phyloP scores from a whole-genome alignment of 2,888 invertebrate genomes.

The Rugalucina vietnamica region DNA sequence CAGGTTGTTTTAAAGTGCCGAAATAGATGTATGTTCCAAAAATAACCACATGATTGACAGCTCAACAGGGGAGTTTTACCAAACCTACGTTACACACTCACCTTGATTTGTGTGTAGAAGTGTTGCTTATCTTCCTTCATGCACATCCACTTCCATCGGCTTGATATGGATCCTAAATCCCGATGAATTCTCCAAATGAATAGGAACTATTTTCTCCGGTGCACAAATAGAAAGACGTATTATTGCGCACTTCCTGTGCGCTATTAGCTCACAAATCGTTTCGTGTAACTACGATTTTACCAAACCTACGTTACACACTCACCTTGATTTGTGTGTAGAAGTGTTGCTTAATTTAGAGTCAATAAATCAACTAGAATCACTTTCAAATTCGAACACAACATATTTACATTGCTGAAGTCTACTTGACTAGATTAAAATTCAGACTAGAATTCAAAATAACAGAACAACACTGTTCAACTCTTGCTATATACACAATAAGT shows the following conservation, averaged over 20 bases:
- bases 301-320: too few species aligned
- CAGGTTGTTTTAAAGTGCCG: too few species aligned
- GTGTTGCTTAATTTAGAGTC: neutral
- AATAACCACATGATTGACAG: too few species aligned
- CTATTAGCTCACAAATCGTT: too few species aligned
- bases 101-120: neutral
- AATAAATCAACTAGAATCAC: neutral
- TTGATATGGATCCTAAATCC: neutral
- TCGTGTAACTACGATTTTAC: too few species aligned
- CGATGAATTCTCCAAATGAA: neutral
- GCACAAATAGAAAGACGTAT: too few species aligned
- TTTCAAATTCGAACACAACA: neutral
- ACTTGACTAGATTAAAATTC: neutral
- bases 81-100: too few species aligned
- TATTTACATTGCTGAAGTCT: conserved; percentile 4
- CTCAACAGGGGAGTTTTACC: too few species aligned
- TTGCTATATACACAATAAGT: neutral
- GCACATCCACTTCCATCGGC: neutral
- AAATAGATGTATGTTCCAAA: too few species aligned
- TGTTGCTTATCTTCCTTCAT: neutral
- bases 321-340: neutral
- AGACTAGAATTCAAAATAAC: neutral
- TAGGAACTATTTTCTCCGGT: neutral
- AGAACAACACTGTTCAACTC: neutral
- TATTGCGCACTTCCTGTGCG: too few species aligned